Base-by-base conservation (phyloP, 2,888 invertebrate species). In the Pardosa pseudoannulata region DNA sequence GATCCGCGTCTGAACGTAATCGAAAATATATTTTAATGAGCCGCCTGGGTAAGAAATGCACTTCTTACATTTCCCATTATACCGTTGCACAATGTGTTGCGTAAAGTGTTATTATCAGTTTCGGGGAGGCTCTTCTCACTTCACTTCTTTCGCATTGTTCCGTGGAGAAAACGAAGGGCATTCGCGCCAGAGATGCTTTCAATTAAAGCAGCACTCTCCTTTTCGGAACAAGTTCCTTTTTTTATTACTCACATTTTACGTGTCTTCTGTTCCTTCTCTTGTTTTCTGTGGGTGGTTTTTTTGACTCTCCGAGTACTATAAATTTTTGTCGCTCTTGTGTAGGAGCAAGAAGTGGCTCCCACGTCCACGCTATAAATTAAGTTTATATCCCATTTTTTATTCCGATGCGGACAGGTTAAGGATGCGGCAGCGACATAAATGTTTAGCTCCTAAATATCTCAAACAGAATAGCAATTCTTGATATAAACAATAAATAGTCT, bases 281-380 rank as follows among this genome's bases (percentile, higher is more conserved):
- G 46, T 16, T 16, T 28, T 23, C 36, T 13, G 80, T 80, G 56
- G 80, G 80, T 50, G 80, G 65, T 50, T 27, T 65, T 50, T 27
- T 65, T 73, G 29, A 29, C n/a, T 27, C 50, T 32, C 27, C n/a
- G 2, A 46, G 11, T 41, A n/a, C 29, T 62, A 64, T 79, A 72
- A 72, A 41, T 65, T 70, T 56, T 64, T 23, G 31, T 23, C 27
- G 36, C 16, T 76, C 19, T n/a, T 29, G 27, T 32, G 80, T 80
- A 73, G 80, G 73, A 27, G 73, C 71, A 67, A 32, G 50, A 80
- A 73, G 28, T 46, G 46, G 65, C 80, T 80, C 80, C 80, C 50
- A 80, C 80, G 73, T 9, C 46, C 46, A 46, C 16, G 16, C 7
- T 6, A 46, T 46, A 46, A 46, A 46, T 46, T 46, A 46, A 16